Evolutionary conservation across 2,888 invertebrate genomes (phyloP).

Genomic region (Apodemia hepburni): DNA sequence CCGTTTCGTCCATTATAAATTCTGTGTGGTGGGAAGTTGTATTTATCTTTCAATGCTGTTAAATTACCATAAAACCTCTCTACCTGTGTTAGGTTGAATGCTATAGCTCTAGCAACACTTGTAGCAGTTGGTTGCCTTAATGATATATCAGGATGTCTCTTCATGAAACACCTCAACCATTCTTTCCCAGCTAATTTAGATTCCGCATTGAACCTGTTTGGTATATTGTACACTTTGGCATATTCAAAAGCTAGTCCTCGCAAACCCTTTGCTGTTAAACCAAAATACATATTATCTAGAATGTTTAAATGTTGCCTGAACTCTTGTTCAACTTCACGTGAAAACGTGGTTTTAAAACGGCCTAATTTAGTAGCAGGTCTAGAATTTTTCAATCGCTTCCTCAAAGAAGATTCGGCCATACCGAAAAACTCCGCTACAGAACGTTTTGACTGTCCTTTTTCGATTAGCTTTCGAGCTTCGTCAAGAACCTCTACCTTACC

Average conservation of each 20-base stretch:
- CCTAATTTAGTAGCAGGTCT: too few relatives aligned
- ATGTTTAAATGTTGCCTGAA: too few relatives aligned
- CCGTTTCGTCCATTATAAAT: slow-evolving; percentile 24
- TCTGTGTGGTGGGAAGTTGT: slow-evolving; percentile 18
- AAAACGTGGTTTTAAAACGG: too few relatives aligned
- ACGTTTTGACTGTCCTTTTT: not conserved
- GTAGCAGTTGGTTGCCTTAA: slow-evolving; percentile 12
- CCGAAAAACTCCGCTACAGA: not conserved
- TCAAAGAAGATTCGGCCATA: too few relatives aligned
- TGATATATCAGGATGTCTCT: not conserved
- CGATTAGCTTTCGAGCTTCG: not conserved
- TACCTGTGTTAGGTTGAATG: slow-evolving; percentile 10
- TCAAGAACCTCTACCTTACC: not conserved
- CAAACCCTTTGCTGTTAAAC: not conserved
- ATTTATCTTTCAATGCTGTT: not conserved
- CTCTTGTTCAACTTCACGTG: too few relatives aligned
- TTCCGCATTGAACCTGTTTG: slow-evolving; percentile 2
- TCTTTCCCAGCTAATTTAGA: slow-evolving; percentile 16
- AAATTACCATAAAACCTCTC: not conserved
- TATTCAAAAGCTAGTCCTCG: slow-evolving; percentile 18
- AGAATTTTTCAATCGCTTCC: too few relatives aligned
- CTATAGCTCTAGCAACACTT: slow-evolving; percentile 11
- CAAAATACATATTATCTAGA: not conserved
- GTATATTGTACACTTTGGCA: slow-evolving; percentile 19
- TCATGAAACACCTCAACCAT: slow-evolving; percentile 8